Percentiles rank a stretch among this genome's conserved stretches.
phyloP scores from a whole-genome alignment of 2,113 vertebrate species.

The Rana temporaria region DNA sequence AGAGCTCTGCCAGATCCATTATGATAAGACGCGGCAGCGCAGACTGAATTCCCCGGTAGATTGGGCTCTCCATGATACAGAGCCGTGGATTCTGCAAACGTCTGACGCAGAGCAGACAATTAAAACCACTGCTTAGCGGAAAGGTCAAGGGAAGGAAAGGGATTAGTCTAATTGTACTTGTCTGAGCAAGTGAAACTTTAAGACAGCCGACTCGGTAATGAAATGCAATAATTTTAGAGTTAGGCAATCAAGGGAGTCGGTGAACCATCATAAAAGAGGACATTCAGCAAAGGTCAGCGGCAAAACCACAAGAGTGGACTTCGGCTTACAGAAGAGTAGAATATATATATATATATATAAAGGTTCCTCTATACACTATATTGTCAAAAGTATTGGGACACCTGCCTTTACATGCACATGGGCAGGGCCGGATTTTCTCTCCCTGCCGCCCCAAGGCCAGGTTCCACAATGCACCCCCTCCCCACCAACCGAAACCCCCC shows the following conservation, averaged over 20 bases:
- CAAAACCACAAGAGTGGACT: too few relatives aligned
- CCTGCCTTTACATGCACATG: too few relatives aligned
- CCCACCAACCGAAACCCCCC: too few relatives aligned
- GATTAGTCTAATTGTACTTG: constrained; percentile 28
- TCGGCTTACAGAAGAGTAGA: too few relatives aligned
- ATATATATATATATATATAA: too few relatives aligned
- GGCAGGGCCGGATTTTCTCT: too few relatives aligned
- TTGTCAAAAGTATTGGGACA: too few relatives aligned
- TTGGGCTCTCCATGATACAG: constrained; percentile 12
- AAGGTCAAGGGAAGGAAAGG: constrained; percentile 21
- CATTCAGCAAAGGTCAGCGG: too few relatives aligned
- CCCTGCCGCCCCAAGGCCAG: too few relatives aligned
- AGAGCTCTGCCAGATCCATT: constrained; percentile 15
- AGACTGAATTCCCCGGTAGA: constrained; percentile 13
- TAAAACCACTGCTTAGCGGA: neutral
- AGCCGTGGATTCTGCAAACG: neutral
- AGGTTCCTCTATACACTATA: too few relatives aligned
- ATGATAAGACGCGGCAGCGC: neutral
- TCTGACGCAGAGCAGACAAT: constrained; percentile 27
- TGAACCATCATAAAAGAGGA: neutral
- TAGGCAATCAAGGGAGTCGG: neutral
- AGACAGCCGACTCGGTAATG: neutral
- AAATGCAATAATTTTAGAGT: neutral
- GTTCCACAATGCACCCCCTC: too few relatives aligned
- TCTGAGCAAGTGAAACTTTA: neutral